These are phyloP conservation scores for Mus spretus DNA, from an alignment of 2,797 vertebrate genomes.

Conservation along the genomic window DNA sequence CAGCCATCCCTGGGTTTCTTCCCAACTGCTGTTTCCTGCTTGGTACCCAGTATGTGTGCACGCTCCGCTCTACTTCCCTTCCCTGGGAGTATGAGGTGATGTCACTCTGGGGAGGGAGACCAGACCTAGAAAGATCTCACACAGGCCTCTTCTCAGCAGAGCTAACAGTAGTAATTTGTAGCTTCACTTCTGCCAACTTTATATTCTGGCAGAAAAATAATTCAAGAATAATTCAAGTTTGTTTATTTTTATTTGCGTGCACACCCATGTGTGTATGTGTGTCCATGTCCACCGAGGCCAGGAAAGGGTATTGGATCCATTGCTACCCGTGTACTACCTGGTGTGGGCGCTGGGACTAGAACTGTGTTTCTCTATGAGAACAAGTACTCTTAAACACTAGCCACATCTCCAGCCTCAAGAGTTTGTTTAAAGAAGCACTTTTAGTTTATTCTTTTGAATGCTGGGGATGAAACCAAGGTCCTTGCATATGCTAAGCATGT, in stretches of 20 bases:
- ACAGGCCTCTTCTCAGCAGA: not conserved
- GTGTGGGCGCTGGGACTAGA: not conserved
- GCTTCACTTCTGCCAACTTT: not conserved
- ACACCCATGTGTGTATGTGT: too few species aligned
- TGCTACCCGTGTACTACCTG: not conserved
- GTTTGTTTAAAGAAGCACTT: not conserved
- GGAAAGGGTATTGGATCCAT: not conserved
- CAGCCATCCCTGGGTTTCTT: not conserved
- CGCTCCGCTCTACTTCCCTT: not conserved
- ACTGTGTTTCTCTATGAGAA: not conserved
- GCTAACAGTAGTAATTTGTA: not conserved
- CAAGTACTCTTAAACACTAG: not conserved
- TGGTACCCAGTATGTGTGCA: too few species aligned
- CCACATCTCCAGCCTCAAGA: not conserved
- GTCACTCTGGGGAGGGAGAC: not conserved
- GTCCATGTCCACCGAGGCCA: not conserved
- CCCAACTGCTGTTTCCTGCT: not conserved
- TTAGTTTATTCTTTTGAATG: not conserved
- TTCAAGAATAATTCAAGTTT: not conserved
- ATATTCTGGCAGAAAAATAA: slow-evolving; percentile 4
- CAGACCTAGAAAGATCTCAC: not conserved
- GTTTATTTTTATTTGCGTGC: not conserved
- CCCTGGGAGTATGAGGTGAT: not conserved
- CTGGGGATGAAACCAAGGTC: not conserved
- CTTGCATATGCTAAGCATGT: not conserved